Evolutionary conservation across 2,113 vertebrate genomes (phyloP).

Genomic region (Periophthalmodon schlosseri): DNA sequence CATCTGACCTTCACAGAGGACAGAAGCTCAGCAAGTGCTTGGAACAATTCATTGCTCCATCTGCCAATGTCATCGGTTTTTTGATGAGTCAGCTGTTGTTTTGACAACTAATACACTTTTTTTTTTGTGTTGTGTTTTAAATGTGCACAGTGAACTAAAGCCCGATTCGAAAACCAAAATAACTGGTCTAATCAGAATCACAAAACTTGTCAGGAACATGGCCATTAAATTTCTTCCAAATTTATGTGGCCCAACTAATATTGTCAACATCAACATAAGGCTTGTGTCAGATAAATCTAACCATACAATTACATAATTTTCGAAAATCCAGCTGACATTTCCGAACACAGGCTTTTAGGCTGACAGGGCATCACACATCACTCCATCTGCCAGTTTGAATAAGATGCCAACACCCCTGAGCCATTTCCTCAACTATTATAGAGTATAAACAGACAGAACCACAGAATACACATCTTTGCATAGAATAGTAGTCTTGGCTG

Average conservation of each 20-base stretch:
- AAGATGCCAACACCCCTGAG: not conserved
- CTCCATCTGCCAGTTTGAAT: not conserved
- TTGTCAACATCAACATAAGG: not conserved
- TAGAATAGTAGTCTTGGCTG: no score
- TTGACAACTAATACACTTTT: not conserved
- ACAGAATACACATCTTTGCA: not conserved
- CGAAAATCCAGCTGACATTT: not conserved
- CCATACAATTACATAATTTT: not conserved
- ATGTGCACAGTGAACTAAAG: no score
- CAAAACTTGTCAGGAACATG: no score
- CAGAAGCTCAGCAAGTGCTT: not conserved
- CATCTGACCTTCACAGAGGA: conserved; percentile 1
- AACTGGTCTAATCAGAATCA: no score
- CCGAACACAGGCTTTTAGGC: not conserved
- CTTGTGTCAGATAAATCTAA: not conserved
- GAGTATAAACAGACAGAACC: not conserved
- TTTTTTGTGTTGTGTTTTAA: no score
- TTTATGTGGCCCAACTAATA: not conserved
- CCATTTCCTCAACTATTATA: not conserved
- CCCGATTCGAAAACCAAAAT: no score
- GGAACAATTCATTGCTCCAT: not conserved
- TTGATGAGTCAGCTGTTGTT: not conserved
- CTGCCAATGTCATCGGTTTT: not conserved
- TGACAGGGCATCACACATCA: not conserved
- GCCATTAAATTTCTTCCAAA: no score